These are phyloP conservation scores for Philhelius pedissequus DNA, from an alignment of 2,888 invertebrate genomes.

Conservation along the genomic window DNA sequence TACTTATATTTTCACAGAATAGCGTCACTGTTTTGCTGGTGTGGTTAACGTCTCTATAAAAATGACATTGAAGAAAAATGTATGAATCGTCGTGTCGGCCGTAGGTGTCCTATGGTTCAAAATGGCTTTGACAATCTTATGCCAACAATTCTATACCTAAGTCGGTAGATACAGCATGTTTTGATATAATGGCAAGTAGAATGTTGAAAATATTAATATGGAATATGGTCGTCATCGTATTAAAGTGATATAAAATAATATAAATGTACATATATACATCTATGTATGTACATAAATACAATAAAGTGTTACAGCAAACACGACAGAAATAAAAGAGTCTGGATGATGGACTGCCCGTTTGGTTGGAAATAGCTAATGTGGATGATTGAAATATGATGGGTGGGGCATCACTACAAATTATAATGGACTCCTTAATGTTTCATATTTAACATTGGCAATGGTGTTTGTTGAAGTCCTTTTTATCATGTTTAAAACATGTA, in stretches of 20 bases:
- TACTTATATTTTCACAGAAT: neutral
- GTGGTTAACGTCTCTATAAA: neutral
- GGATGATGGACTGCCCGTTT: too few species aligned
- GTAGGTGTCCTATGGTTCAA: neutral
- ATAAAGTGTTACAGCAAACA: conserved; percentile 16
- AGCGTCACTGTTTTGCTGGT: neutral
- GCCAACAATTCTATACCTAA: neutral
- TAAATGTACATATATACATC: too few species aligned
- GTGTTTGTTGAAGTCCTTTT: too few species aligned
- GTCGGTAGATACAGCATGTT: neutral
- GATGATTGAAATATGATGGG: too few species aligned
- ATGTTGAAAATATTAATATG: neutral
- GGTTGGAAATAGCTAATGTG: neutral
- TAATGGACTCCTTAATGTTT: neutral
- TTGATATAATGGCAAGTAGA: neutral
- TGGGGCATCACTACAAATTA: neutral
- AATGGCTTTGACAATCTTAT: neutral
- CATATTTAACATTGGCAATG: too few species aligned
- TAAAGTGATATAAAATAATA: neutral
- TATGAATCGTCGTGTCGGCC: neutral
- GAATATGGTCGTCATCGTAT: neutral
- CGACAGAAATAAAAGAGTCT: neutral
- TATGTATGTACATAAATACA: conserved; percentile 13
- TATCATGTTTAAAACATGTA: too few species aligned
- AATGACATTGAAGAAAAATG: neutral